Evolutionary conservation across 2,113 vertebrate species (phyloP).

Genomic region (Hydropotes inermis): DNA sequence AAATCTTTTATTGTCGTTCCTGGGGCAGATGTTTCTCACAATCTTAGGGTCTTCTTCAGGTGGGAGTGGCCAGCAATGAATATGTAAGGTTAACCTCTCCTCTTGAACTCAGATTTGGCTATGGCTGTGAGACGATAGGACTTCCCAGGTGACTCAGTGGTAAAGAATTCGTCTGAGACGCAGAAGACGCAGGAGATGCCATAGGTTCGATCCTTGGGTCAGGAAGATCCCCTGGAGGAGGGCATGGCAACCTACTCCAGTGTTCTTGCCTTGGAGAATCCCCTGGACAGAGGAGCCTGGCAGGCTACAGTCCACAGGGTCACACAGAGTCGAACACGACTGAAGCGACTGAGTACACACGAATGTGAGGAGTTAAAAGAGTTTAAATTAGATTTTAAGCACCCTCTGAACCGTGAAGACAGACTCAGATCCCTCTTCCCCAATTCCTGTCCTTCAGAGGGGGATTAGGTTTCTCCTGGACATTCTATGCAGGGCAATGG

Average conservation of each 20-base stretch:
- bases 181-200: not conserved
- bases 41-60: not conserved
- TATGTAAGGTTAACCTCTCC: not conserved
- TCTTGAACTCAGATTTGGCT: not conserved
- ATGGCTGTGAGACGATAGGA: not conserved
- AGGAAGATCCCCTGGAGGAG: not conserved
- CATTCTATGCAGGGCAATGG: not conserved
- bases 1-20: not conserved
- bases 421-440: not conserved
- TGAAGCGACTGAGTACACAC: not conserved
- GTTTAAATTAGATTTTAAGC: not conserved
- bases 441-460: not conserved
- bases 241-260: not conserved
- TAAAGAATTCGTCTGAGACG: not conserved
- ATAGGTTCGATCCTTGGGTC: not conserved
- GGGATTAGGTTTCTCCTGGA: not conserved
- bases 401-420: not conserved
- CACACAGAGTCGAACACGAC: fast-evolving
- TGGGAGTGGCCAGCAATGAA: too few relatives aligned
- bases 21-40: not conserved
- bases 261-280: not conserved
- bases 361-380: not conserved
- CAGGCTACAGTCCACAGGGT: not conserved
- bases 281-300: not conserved
- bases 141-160: not conserved